These are phyloP conservation scores for Strigops habroptila DNA, from an alignment of 2,113 vertebrate species.

Conservation along the genomic window DNA sequence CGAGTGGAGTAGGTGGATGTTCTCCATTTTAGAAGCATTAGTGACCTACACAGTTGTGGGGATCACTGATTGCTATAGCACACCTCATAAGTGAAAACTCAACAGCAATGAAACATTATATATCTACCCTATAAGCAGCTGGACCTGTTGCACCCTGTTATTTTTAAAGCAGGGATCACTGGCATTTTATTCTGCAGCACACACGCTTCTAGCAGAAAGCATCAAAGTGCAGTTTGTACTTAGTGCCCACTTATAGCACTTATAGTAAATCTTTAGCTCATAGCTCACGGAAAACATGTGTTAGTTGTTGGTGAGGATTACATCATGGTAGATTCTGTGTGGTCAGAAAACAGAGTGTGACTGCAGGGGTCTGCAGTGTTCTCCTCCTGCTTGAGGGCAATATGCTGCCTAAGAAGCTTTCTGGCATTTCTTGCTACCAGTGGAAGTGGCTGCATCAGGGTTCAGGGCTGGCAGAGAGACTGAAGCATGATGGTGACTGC, in stretches of 20 bases:
- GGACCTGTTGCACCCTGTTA: background rate
- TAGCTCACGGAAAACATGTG: fast-evolving
- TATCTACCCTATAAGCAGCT: background rate
- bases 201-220: background rate
- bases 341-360: background rate
- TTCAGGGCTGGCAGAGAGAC: background rate
- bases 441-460: fast-evolving
- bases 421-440: background rate
- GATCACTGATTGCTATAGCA: background rate
- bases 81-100: background rate
- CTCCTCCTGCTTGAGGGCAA: background rate
- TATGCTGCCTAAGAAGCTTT: background rate
- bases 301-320: background rate
- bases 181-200: background rate
- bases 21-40: background rate
- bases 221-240: background rate
- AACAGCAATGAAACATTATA: fast-evolving
- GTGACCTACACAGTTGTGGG: background rate
- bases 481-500: fast-evolving
- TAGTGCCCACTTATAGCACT: background rate
- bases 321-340: fast-evolving
- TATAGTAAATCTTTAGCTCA: background rate
- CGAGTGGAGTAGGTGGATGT: background rate
- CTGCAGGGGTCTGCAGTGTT: background rate
- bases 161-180: background rate